Evolutionary conservation across 2,113 vertebrate genomes (phyloP), one percentile per base, ranked within the genome.

Genomic region (Pachyramphus minor): DNA sequence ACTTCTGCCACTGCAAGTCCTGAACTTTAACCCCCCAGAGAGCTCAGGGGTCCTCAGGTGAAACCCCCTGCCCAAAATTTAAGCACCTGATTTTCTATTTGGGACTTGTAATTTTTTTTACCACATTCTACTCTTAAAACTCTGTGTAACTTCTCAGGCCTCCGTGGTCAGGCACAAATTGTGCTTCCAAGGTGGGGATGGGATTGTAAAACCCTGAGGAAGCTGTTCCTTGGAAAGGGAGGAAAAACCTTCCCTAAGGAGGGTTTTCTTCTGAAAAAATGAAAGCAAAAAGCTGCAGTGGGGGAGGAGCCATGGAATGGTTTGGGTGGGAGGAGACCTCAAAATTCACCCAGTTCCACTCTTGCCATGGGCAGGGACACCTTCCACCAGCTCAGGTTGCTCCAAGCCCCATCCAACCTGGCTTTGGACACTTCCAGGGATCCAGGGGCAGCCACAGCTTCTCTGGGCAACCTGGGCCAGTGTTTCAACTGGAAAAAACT

Each of bases 401-500:
- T 55, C 69, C 69, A 12, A 39, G 8, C 14, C 27, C 66, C 1
- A 1, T 39, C 68, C 68, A 55, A 3, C 28, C 37, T 1, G 7
- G 28, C 28, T 45, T 33, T 30, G 62, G 77, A 6, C 50, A 37
- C 9, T 55, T 5, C 52, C 77, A 56, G 50, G 33, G 39, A 33
- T 33, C 53, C 72, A 35, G 59, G 35, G 11, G 30, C 74, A 62
- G 73, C 33, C 56, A 24, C n/a, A 39, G 60, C 62, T 55, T 0
- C 68, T 39, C 59, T 37, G 68, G 47, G 39, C 53, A 25, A 25
- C 5, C 53, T 3, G 6, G 4, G 66, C 24, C 24, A 6, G 53
- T 0, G 10, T 25, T 45, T 45, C 31, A 6, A 18, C 0, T 14
- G 17, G 0, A 6, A 37, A 55, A 84, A 19, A 4, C 22, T 22